Conservation (phyloP, 2,113 vertebrate genomes). For the Gymnogyps californianus region DNA sequence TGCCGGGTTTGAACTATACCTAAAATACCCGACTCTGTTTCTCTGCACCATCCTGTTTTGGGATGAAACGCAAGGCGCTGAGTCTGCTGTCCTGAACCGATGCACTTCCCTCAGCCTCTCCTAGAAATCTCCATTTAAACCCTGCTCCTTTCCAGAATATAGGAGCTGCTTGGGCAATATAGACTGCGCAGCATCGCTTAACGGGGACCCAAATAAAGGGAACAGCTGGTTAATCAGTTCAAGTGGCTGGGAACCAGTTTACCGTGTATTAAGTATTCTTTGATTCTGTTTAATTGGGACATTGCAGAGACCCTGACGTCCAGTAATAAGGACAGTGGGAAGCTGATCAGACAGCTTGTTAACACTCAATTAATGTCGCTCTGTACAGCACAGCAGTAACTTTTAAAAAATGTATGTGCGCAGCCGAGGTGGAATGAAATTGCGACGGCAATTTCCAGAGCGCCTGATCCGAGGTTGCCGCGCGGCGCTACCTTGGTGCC, state of each 20-base stretch:
- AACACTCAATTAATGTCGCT: constrained; percentile 77
- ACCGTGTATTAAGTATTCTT: constrained; percentile 45
- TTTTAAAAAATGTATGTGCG: constrained; percentile 66
- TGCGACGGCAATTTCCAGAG: constrained; percentile 56
- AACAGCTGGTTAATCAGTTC: constrained; percentile 52
- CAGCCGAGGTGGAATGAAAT: constrained; percentile 52
- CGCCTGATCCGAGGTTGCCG: background rate
- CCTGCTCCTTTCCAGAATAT: background rate
- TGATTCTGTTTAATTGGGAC: constrained; percentile 51
- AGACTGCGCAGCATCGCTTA: background rate
- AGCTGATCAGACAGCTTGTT: constrained; percentile 75
- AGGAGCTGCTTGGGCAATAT: background rate
- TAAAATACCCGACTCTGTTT: fast-evolving
- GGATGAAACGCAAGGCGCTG: fast-evolving
- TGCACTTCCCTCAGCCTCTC: background rate
- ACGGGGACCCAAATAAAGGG: background rate
- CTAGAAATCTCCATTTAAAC: background rate
- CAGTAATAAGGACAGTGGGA: constrained; percentile 66
- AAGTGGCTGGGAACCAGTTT: constrained; percentile 27
- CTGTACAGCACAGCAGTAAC: constrained; percentile 60
- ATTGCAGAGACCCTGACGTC: constrained; percentile 57
- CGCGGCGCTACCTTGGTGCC: background rate
- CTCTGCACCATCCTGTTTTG: fast-evolving
- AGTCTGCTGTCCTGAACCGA: background rate
- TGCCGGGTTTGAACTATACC: background rate